Evolutionary conservation across 2,113 vertebrate species (phyloP), one percentile per base, ranked within the genome.

Genomic region (Cephalopholis sonnerati): DNA sequence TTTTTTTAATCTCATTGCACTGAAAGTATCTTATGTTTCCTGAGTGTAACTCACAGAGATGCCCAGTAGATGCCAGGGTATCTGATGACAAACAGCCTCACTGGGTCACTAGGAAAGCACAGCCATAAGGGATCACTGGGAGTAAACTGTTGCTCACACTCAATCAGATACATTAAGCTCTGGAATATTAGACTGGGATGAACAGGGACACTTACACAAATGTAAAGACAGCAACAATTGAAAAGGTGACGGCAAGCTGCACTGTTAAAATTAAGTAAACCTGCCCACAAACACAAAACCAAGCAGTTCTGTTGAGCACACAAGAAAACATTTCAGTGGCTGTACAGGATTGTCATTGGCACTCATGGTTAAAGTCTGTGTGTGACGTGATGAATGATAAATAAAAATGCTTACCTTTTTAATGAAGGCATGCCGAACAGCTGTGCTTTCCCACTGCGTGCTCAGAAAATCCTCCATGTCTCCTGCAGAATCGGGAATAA

Each of bases 251-350:
- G 2, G 96, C 89, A 53, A 99, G 95, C 94, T 99, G 98, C 44
- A 95, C 67, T 0, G 97, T 94, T 85, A 99, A 95, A 92, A 99
- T 98, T 64, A 96, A 84, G 22, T 99, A 99, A 41, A 99, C 97
- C 98, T 99, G 94, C 36, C 7, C 89, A 90, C 79, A 64, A 88
- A 54, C 11, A 82, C 27, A 87, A 77, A 77, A 73, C 1, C 70
- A 77, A 68, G 36, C 59, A 29, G 11, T 80, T 71, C 4, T 59
- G 20, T 72, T 70, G 39, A 63, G 17, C 22, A 22, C 50, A 79
- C 17, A 29, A 2, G 16, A 22, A 41, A 22, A 79, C 72, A 39
- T 62, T 57, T 69, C n/a, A 61, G 29, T 41, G 36, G 54, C 3
- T 18, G 53, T 46, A 18, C 18, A 59, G 12, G 54, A 24, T 9